Base-by-base conservation (phyloP, 2,888 invertebrate species). In the Nineta flava region DNA sequence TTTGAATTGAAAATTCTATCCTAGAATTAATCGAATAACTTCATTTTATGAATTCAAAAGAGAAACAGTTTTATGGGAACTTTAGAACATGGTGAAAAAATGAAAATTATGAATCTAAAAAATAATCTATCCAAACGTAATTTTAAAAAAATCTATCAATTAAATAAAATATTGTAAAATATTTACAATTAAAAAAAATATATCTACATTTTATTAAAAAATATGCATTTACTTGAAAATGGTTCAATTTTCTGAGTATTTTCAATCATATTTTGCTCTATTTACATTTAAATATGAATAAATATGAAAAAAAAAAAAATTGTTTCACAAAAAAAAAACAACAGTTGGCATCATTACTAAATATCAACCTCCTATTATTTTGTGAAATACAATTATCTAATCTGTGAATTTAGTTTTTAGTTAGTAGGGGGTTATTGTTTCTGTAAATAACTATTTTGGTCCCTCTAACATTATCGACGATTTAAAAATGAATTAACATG, bases 351-450 rank as follows among this genome's bases (percentile, higher is more conserved):
- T 19, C 5, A 19, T 19, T 19, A 19, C 19, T 19, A 19, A 19
- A 7, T 26, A n/a, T 26, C 1, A 26, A 26, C 7, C 26, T 26
- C 2, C 26, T 26, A 2, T 7, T 7, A 7, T 26, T 26, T 26
- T 26, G 26, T 6, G 7, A 26, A 26, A 7, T 26, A 5, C 26
- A 26, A 26, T 26, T 26, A 26, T 7, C 26, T 26, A 26, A 26
- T 26, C 26, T 7, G 26, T 26, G 26, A 26, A 26, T 26, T 26
- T 26, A 6, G 7, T 7, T 3, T 32, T 46, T 46, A 32, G 46
- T 46, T 46, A 46, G 46, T 46, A 46, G 46, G 26, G 26, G 46
- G 46, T 31, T 46, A 26, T 46, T 34, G 12, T 9, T n/a, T 21
- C 6, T 13, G 21, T 13, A 21, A 44, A 19, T 34, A 32, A 26